These are phyloP conservation scores for Psilopsiagon aurifrons DNA, from an alignment of 2,113 vertebrate species.

Conservation along the genomic window DNA sequence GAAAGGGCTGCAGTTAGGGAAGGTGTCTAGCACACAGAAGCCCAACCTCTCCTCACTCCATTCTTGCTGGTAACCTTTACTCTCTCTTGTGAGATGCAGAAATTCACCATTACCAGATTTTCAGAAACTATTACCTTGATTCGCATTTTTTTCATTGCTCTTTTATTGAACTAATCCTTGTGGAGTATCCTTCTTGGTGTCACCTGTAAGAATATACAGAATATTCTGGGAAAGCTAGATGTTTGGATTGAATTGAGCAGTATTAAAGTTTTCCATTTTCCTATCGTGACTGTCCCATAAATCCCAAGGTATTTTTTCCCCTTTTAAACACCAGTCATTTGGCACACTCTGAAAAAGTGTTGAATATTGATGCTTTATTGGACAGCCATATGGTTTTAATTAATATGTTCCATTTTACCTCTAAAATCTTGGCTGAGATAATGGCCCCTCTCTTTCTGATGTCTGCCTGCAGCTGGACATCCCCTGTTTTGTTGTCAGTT, in stretches of 20 bases:
- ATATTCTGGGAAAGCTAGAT: neutral
- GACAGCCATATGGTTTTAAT: neutral
- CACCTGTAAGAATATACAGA: neutral
- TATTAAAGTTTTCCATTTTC: neutral
- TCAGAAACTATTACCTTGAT: neutral
- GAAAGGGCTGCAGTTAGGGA: neutral
- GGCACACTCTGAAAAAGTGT: neutral
- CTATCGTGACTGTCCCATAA: neutral
- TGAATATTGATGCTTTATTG: neutral
- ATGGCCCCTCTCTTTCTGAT: neutral
- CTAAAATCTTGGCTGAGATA: neutral
- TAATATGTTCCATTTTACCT: neutral
- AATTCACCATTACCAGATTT: neutral
- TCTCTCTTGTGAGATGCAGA: neutral
- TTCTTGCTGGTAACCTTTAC: neutral
- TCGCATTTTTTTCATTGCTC: neutral
- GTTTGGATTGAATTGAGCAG: neutral
- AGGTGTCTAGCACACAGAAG: neutral
- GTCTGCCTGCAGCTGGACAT: neutral
- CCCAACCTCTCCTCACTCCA: rapidly evolving
- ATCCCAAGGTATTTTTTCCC: neutral
- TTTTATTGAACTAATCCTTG: neutral
- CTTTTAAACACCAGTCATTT: neutral
- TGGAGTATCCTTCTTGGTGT: neutral
- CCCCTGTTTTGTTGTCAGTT: neutral